Evolutionary conservation across 2,888 invertebrate genomes (phyloP), one percentile per base, ranked within the genome.

Genomic region (Trisateles emortualis): DNA sequence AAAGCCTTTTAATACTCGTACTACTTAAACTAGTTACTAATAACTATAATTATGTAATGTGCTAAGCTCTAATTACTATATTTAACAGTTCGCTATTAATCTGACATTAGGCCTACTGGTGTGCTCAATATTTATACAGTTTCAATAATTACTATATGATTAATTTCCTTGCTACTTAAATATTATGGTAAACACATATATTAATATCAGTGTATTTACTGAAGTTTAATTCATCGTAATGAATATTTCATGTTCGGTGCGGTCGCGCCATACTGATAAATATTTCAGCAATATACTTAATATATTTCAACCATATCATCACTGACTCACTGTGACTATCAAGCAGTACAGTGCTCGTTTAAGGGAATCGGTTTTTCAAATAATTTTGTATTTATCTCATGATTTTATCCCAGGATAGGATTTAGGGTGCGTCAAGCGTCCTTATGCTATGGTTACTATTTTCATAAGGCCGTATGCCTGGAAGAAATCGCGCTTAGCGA

Each of bases 211-310:
- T 39, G 35, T 41, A 53, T 54, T 58, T 61, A 52, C 65, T 65
- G 66, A 49, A 54, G 35, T 55, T 49, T 35, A 61, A 48, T 29
- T 57, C 45, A 36, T 39, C 44, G 41, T 55, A 58, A 65, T 62
- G 46, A 65, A 65, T 62, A 51, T 48, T 39, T 16, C 11, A 41
- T 33, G 24, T 17, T 36, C 17, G 38, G 43, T 30, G 49, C 52
- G 52, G 58, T 58, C 58, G 52, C 48, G 33, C 39, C 47, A 53
- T 41, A 53, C 39, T 55, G 49, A 65, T 61, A 61, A 61, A 65
- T 57, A 46, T 57, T 65, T 57, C 48, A 52, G 50, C 48, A 51
- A 39, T 36, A 36, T 53, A 35, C 16, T 35, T 33, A 19, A 17
- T 49, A 22, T 35, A 41, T 26, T 44, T 29, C 13, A 22, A 38